Evolutionary conservation across 2,888 invertebrate species (phyloP).

Genomic region (Zygaena filipendulae): DNA sequence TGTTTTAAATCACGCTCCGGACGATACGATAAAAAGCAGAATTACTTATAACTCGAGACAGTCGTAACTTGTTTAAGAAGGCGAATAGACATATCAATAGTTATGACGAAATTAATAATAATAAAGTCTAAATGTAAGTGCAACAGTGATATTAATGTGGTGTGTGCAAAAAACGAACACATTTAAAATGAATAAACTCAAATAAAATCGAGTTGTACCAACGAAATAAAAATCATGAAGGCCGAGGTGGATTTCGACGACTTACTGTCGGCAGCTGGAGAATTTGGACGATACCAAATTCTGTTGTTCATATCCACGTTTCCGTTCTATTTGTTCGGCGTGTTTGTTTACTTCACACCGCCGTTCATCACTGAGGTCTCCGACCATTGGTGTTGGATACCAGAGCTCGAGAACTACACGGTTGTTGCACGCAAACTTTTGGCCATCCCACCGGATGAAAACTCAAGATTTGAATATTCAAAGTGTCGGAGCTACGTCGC

Average conservation of each 20-base stretch:
- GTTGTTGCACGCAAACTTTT: constrained; percentile 24
- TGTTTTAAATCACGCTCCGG: too few species aligned
- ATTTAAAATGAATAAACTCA: too few species aligned
- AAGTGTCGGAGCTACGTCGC: constrained; percentile 12
- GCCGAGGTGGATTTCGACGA: constrained; percentile 28
- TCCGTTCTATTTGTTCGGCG: constrained; percentile 30
- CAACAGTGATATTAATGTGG: too few species aligned
- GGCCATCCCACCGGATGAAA: constrained; percentile 25
- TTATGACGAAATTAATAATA: too few species aligned
- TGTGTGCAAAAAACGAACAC: too few species aligned
- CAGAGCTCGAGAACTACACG: constrained; percentile 29
- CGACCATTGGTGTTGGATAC: constrained; percentile 34
- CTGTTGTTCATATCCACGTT: constrained; percentile 25
- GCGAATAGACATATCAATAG: too few species aligned
- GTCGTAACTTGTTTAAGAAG: too few species aligned
- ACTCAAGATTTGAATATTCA: constrained; percentile 12
- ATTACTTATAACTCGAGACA: too few species aligned
- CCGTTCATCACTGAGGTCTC: constrained; percentile 33
- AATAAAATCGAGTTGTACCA: too few species aligned
- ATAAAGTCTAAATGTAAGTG: too few species aligned
- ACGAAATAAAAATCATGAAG: too few species aligned
- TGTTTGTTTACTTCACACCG: constrained; percentile 28
- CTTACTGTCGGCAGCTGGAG: constrained; percentile 28
- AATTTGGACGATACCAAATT: constrained; percentile 29
- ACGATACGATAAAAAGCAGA: too few species aligned